Percentiles rank a stretch among this genome's conserved stretches.
Evolutionary conservation across 2,888 invertebrate species (phyloP).

Genomic region (Nemurella pictetii): DNA sequence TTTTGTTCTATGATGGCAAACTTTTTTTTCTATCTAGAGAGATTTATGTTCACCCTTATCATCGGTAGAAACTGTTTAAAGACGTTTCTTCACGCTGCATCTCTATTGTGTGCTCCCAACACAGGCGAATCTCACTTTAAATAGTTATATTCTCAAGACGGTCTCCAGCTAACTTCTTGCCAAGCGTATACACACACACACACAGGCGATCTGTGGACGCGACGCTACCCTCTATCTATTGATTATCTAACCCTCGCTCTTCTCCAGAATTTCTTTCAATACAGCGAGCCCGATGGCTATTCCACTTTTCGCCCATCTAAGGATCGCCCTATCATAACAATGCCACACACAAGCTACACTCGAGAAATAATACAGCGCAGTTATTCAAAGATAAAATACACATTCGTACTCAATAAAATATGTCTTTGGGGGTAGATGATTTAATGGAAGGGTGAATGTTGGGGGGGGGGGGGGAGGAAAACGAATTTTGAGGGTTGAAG

Average conservation of each 20-base stretch:
- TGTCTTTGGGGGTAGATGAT: not conserved
- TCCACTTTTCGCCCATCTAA: constrained; percentile 22
- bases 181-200: not conserved
- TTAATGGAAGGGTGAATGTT: not conserved
- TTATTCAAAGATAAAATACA: constrained; percentile 25
- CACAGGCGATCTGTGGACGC: not conserved
- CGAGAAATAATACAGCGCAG: not conserved
- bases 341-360: constrained; percentile 2
- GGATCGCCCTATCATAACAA: constrained; percentile 23
- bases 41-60: not conserved
- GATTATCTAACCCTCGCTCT: constrained; percentile 17
- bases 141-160: not conserved
- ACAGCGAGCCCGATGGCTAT: constrained; percentile 4
- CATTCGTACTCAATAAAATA: constrained; percentile 25
- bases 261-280: constrained; percentile 29
- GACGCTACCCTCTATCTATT: constrained; percentile 31
- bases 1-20: not conserved
- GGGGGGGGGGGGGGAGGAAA: not conserved
- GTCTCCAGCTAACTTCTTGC: not conserved
- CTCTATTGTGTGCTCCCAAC: not conserved
- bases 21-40: not conserved
- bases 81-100: not conserved
- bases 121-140: not conserved
- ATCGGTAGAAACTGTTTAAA: not conserved
- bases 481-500: not conserved